phyloP scores from a whole-genome alignment of 2,888 invertebrate species.

The Scaptodrosophila latifasciaeformis region DNA sequence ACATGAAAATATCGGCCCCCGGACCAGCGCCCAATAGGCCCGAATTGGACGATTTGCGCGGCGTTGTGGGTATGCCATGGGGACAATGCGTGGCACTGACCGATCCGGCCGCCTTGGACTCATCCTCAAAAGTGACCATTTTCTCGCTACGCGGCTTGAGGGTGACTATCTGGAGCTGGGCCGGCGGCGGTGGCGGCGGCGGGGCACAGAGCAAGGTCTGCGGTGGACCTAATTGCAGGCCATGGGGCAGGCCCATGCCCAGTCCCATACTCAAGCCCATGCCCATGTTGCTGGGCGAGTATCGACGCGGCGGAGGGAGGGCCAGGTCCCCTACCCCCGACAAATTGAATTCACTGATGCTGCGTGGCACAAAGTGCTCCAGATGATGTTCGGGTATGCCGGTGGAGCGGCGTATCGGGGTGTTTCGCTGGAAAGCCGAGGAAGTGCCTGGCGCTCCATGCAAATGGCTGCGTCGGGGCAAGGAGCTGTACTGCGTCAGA shows the following conservation, averaged over 20 bases:
- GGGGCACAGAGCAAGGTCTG: conserved; percentile 68
- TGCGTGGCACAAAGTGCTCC: conserved; percentile 89
- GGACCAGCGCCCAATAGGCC: conserved; percentile 57
- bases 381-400: conserved; percentile 80
- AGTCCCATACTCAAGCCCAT: conserved; percentile 41
- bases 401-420: conserved; percentile 80
- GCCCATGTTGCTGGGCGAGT: conserved; percentile 61
- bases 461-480: conserved; percentile 76
- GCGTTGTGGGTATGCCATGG: conserved; percentile 75
- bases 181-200: conserved; percentile 68
- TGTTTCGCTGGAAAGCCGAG: conserved; percentile 79
- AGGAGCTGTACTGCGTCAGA: conserved; percentile 77
- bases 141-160: conserved; percentile 81
- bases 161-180: conserved; percentile 71
- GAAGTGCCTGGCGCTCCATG: conserved; percentile 24
- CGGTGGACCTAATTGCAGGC: conserved; percentile 68
- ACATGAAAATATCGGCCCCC: conserved; percentile 87
- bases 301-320: conserved; percentile 75
- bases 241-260: conserved; percentile 51
- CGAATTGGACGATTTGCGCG: conserved; percentile 63
- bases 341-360: conserved; percentile 88
- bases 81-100: conserved; percentile 68
- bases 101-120: conserved; percentile 71
- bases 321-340: conserved; percentile 80
- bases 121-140: conserved; percentile 89